Conservation (phyloP, 2,113 vertebrate genomes). For the Pteruthius melanotis region DNA sequence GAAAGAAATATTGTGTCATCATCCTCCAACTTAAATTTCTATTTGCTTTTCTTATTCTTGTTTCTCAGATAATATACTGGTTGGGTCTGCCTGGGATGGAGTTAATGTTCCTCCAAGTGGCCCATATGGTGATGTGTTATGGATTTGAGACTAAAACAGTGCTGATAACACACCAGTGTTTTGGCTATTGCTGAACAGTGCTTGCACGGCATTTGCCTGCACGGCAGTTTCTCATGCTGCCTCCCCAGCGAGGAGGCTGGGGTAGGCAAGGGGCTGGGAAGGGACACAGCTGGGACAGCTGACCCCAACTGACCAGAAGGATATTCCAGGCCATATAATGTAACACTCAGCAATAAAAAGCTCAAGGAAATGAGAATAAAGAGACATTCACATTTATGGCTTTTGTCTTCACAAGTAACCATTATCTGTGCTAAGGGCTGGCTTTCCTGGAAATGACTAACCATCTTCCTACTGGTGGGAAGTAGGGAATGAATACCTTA, state of each 20-base stretch:
- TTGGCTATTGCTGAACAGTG: neutral
- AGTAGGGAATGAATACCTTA: neutral
- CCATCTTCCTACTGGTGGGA: neutral
- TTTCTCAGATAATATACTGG: neutral
- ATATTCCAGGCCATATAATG: neutral
- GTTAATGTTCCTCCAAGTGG: neutral
- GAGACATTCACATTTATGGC: neutral
- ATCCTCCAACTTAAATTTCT: neutral
- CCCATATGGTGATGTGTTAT: neutral
- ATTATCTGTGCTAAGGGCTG: rapidly evolving
- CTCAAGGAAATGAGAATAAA: neutral
- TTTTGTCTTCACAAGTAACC: neutral
- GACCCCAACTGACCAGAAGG: neutral
- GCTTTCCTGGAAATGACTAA: neutral
- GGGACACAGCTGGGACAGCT: neutral
- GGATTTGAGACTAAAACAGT: neutral
- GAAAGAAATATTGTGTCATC: neutral
- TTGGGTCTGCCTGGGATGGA: neutral
- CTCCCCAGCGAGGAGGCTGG: neutral
- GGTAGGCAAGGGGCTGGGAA: neutral
- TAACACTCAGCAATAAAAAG: neutral
- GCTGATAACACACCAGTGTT: neutral
- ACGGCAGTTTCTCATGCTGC: neutral
- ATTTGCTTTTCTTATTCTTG: neutral
- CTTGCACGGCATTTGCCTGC: too few relatives aligned